Percentiles rank a stretch among this genome's conserved stretches.
These are phyloP conservation scores for Hermatobates lingyangjiaoensis DNA, from an alignment of 1,140 invertebrate genomes.

Conservation along the genomic window DNA sequence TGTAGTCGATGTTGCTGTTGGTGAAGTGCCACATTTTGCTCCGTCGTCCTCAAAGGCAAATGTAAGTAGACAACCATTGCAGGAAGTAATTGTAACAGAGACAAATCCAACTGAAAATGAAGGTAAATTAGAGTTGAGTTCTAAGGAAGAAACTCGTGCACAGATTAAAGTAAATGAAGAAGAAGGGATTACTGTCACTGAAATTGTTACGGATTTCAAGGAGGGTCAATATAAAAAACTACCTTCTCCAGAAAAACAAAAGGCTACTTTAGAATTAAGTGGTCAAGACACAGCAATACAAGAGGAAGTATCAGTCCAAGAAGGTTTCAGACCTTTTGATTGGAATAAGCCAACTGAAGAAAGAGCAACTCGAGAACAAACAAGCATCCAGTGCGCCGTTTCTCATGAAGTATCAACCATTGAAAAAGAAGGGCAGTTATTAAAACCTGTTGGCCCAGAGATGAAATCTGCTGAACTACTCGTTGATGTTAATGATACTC, in stretches of 20 bases:
- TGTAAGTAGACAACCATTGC: slow-evolving; percentile 27
- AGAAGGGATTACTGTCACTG: slow-evolving; percentile 26
- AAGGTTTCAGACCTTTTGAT: slow-evolving; percentile 13
- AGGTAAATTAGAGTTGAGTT: slow-evolving; percentile 22
- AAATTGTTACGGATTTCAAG: slow-evolving; percentile 29
- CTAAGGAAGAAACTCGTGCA: slow-evolving; percentile 28
- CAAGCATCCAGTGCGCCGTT: slow-evolving; percentile 30
- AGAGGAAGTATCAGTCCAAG: slow-evolving; percentile 17
- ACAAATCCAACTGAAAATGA: slow-evolving; percentile 24
- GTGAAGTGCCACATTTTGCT: slow-evolving; percentile 23
- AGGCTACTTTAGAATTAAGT: slow-evolving; percentile 21
- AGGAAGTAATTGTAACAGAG: slow-evolving; percentile 28
- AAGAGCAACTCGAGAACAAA: slow-evolving; percentile 19
- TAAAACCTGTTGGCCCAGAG: slow-evolving; percentile 10
- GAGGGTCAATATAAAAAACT: slow-evolving; percentile 16
- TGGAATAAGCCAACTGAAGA: slow-evolving; percentile 17
- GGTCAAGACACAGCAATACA: slow-evolving; percentile 21
- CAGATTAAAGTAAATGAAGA: slow-evolving; percentile 27
- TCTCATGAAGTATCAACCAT: slow-evolving; percentile 31
- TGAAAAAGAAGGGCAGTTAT: slow-evolving; percentile 20
- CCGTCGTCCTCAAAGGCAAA: slow-evolving; percentile 28
- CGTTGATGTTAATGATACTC: slow-evolving; percentile 15
- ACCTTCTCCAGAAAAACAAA: slow-evolving; percentile 13
- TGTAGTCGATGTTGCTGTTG: slow-evolving; percentile 26
- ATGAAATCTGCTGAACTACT: slow-evolving; percentile 13